Evolutionary conservation across 1,140 invertebrate genomes (phyloP), one percentile per base, ranked within the genome.

Genomic region (Potamilus streckersoni): DNA sequence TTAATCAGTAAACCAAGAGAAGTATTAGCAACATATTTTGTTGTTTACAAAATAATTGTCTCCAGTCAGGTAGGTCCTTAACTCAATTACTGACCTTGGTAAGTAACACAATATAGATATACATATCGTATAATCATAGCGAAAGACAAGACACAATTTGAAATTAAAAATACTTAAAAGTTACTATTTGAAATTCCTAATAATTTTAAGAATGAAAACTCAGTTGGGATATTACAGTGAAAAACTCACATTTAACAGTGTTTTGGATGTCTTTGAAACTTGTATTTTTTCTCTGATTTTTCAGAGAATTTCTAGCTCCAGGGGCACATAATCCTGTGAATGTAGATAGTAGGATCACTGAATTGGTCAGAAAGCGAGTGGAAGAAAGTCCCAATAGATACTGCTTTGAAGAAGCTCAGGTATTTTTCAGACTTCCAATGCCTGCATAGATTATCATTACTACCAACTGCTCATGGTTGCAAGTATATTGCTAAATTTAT

Each of bases 271-370:
- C 57, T 20, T 60, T 66, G 15, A 12, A n/a, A 58, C 58, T 49
- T 61, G 62, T 67, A 31, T 60, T 60, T n/a, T 77, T 11, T 31
- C 59, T 20, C 66, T 2, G 38, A 57, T 69, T 31, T 82, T 90
- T 81, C 84, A 94, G 94, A 82, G 97, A 99, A 90, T 99, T 95
- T 91, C 92, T 99, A 17, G 95, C 95, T 11, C 92, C 95, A 1
- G 97, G 98, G 86, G 97, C 98, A 0, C 95, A 95, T 60, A 98
- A 96, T 86, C 97, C 98, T 0, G 95, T 99, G 56, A 99, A 99
- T 89, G 96, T 99, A 14, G 98, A 99, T 89, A 97, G 96, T 6
- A 83, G 84, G 57, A 86, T 91, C 61, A 85, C 88, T 74, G 89
- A 90, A 77, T 80, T 85, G 68, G 89, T 90, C 16, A 72, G 85